Percentiles rank a stretch among this genome's conserved stretches.
Conservation (phyloP, 2,888 invertebrate species). For the Dynastes tityus region DNA sequence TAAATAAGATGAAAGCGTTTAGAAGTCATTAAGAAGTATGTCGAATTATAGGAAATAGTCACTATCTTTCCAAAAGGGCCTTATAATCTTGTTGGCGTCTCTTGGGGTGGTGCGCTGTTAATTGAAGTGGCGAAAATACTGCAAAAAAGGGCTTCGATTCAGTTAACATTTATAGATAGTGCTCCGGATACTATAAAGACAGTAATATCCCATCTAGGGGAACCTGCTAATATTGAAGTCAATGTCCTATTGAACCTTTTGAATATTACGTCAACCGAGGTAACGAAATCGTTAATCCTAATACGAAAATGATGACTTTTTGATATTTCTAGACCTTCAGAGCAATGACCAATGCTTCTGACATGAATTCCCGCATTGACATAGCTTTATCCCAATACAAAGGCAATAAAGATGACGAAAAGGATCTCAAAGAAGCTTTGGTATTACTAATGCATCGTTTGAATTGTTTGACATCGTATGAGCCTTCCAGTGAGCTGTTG, state of each 20-base stretch:
- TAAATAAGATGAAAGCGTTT: not conserved
- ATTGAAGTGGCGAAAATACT: slow-evolving; percentile 85
- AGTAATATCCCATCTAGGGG: slow-evolving; percentile 71
- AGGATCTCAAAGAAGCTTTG: slow-evolving; percentile 59
- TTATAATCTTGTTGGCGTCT: slow-evolving; percentile 89
- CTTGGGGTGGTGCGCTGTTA: slow-evolving; percentile 87
- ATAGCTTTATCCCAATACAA: slow-evolving; percentile 59
- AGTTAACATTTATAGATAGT: slow-evolving; percentile 87
- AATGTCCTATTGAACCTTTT: slow-evolving; percentile 75
- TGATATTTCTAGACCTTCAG: slow-evolving; percentile 60
- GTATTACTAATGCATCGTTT: slow-evolving; percentile 61
- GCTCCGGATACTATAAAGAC: slow-evolving; percentile 81
- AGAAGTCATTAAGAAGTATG: not conserved
- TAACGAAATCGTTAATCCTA: slow-evolving; percentile 50
- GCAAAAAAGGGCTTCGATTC: slow-evolving; percentile 76
- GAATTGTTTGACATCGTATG: slow-evolving; percentile 58
- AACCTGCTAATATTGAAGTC: slow-evolving; percentile 69
- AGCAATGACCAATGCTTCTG: slow-evolving; percentile 58
- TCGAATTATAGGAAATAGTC: slow-evolving; percentile 74
- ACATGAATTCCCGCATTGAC: slow-evolving; percentile 62
- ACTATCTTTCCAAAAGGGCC: slow-evolving; percentile 75
- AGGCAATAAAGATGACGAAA: slow-evolving; percentile 57
- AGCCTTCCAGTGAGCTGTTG: slow-evolving; percentile 61
- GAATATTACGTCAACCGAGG: slow-evolving; percentile 69
- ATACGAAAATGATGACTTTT: not conserved